Evolutionary conservation across 1,140 invertebrate species (phyloP).

Genomic region (Stenopsyche tienmushanensis): DNA sequence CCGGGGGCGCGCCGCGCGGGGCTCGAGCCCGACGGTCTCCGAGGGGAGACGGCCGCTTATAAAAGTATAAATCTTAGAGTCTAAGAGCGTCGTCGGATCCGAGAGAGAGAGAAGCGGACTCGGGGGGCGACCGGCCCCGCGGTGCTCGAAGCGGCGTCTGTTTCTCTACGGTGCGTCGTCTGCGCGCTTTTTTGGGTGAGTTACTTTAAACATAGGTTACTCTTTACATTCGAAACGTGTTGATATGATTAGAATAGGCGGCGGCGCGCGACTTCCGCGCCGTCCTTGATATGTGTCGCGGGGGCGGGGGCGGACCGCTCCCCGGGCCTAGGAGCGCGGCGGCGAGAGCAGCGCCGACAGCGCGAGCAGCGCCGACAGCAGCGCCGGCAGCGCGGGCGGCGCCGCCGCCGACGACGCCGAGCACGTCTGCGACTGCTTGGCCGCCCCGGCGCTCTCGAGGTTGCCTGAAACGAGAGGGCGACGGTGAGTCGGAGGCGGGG

Average conservation of each 20-base stretch:
- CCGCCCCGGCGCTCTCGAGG: neutral
- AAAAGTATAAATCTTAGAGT: neutral
- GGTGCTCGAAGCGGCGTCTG: too few species aligned
- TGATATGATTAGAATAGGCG: conserved; percentile 26
- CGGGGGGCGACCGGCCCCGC: neutral
- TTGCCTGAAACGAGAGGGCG: conserved; percentile 10
- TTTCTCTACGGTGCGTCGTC: too few species aligned
- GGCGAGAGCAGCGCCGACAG: too few species aligned
- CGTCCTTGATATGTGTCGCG: conserved; percentile 22
- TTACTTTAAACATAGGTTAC: neutral
- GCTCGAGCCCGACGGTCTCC: neutral
- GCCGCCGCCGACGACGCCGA: neutral
- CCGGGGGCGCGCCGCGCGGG: too few species aligned
- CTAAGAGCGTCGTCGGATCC: conserved; percentile 3
- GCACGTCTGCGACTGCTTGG: conserved; percentile 1
- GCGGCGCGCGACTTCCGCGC: neutral
- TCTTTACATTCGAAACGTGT: conserved; percentile 15
- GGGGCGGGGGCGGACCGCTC: conserved; percentile 6
- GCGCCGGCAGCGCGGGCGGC: neutral
- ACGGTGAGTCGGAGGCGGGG: neutral
- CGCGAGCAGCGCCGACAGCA: conserved; percentile 1
- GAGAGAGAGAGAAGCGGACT: too few species aligned
- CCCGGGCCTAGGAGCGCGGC: conserved; percentile 11
- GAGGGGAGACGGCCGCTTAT: neutral
- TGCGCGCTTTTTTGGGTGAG: neutral